Conservation (phyloP, 2,113 vertebrate species). For the Notarius lentiginosus region DNA sequence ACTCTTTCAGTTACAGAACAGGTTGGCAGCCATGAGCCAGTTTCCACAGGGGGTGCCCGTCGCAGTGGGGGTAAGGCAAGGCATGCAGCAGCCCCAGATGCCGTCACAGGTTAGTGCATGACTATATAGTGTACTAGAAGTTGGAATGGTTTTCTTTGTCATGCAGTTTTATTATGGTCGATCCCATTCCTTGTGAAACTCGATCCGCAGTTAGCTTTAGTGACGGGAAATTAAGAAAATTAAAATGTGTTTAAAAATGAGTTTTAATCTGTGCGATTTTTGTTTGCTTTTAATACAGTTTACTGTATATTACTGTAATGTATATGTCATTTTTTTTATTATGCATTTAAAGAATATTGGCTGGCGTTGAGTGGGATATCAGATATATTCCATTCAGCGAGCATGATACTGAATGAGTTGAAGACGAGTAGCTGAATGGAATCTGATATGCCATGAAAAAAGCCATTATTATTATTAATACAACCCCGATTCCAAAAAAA, state of each 20-base stretch:
- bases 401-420: too few relatives aligned
- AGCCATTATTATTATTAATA: too few relatives aligned
- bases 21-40: slow-evolving; percentile 81
- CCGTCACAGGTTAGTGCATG: slow-evolving; percentile 77
- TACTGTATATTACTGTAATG: not conserved
- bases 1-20: slow-evolving; percentile 80
- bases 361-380: too few relatives aligned
- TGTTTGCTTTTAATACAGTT: not conserved
- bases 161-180: not conserved
- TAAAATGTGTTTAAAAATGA: not conserved
- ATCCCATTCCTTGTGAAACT: too few relatives aligned
- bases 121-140: not conserved
- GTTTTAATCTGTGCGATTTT: not conserved
- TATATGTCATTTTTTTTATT: too few relatives aligned
- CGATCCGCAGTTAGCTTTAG: too few relatives aligned
- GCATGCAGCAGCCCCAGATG: slow-evolving; percentile 81
- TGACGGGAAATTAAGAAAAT: too few relatives aligned
- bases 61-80: slow-evolving; percentile 79
- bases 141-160: not conserved
- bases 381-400: too few relatives aligned
- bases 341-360: too few relatives aligned
- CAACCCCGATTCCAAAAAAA: too few relatives aligned
- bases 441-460: too few relatives aligned
- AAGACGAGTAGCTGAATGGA: too few relatives aligned
- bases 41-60: slow-evolving; percentile 81